Conservation (phyloP, 1,140 invertebrate genomes). For the Drosophila willistoni region DNA sequence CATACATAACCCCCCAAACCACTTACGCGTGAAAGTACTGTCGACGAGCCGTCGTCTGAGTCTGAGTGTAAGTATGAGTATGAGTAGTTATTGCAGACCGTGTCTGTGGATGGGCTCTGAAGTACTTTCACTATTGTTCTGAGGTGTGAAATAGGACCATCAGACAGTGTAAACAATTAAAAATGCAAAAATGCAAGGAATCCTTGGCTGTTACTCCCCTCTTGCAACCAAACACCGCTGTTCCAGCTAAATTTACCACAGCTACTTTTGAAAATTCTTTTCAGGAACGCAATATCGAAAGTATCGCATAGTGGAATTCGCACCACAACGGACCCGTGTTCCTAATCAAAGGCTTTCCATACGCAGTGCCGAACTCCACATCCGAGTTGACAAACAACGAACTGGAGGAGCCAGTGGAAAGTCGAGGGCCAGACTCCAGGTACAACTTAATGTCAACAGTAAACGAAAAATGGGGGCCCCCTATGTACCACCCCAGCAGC, state of each 20-base stretch:
- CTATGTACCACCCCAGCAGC: constrained; percentile 29
- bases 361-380: constrained; percentile 72
- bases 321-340: constrained; percentile 86
- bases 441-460: constrained; percentile 26
- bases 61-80: constrained; percentile 28
- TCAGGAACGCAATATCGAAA: constrained; percentile 89
- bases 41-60: constrained; percentile 33
- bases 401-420: constrained; percentile 22
- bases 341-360: constrained; percentile 83
- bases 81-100: constrained; percentile 50
- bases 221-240: neutral
- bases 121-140: constrained; percentile 60
- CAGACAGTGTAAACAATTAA: constrained; percentile 52
- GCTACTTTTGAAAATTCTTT: constrained; percentile 12
- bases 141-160: constrained; percentile 54
- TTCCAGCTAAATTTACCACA: neutral
- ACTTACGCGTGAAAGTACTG: constrained; percentile 34
- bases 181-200: constrained; percentile 38
- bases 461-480: constrained; percentile 41
- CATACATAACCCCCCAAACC: constrained; percentile 1
- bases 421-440: constrained; percentile 6
- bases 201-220: neutral
- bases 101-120: constrained; percentile 38
- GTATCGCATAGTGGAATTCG: constrained; percentile 92
- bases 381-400: constrained; percentile 68